Percentiles rank a stretch among this genome's conserved stretches.
These are phyloP conservation scores for Meteorus sp. DNA, from an alignment of 1,140 invertebrate species.

Conservation along the genomic window DNA sequence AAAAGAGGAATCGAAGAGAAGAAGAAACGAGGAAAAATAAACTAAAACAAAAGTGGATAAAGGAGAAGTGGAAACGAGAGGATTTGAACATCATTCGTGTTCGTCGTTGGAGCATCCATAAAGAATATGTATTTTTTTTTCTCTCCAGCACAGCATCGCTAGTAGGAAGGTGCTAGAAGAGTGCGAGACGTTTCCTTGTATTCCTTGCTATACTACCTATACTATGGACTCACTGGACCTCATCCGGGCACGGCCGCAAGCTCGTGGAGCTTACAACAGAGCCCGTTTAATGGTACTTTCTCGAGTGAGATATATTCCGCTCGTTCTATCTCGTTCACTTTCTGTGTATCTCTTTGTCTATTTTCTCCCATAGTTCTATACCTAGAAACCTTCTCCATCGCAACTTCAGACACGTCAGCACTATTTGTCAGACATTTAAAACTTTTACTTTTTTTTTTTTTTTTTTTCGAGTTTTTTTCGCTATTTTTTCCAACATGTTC, in stretches of 20 bases:
- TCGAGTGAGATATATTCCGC: slow-evolving; percentile 2
- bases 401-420: slow-evolving; percentile 11
- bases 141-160: too few species aligned
- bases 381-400: neutral
- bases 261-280: slow-evolving; percentile 12
- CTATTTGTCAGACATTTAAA: slow-evolving; percentile 5
- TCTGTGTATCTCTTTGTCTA: neutral
- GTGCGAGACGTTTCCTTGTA: neutral
- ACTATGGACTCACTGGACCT: slow-evolving; percentile 8
- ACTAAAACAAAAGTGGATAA: neutral
- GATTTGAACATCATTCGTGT: neutral
- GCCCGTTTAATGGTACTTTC: slow-evolving; percentile 14
- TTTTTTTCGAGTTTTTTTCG: too few species aligned
- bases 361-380: neutral
- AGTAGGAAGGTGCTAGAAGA: too few species aligned
- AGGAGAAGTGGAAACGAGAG: neutral
- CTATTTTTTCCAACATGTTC: too few species aligned
- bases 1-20: too few species aligned
- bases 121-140: slow-evolving; percentile 3
- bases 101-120: neutral
- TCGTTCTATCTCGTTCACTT: neutral
- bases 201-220: neutral
- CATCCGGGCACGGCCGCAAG: slow-evolving; percentile 7
- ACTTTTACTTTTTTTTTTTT: neutral
- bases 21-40: neutral